phyloP scores from a whole-genome alignment of 2,113 vertebrate species.

The Deroptyus accipitrinus region DNA sequence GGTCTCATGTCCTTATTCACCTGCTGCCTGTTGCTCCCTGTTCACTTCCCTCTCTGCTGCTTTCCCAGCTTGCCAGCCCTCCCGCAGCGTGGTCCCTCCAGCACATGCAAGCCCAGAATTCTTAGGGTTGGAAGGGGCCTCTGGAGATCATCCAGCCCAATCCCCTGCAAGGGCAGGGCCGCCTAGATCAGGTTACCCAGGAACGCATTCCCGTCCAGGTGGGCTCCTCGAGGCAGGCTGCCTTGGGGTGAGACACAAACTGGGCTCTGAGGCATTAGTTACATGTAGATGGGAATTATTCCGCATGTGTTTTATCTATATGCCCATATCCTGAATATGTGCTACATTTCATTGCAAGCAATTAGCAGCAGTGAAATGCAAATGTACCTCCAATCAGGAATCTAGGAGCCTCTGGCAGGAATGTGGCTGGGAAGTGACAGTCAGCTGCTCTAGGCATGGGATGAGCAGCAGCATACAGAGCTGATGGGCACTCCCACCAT shows the following conservation, averaged over 20 bases:
- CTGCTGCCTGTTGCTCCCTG: background rate
- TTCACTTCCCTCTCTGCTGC: background rate
- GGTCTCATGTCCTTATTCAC: background rate
- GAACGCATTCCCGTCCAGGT: background rate
- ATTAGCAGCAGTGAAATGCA: background rate
- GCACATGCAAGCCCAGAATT: background rate
- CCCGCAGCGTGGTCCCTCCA: background rate
- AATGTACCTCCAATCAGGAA: background rate
- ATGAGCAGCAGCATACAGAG: background rate
- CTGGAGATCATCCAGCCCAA: background rate
- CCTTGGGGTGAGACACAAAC: background rate
- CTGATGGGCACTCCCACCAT: background rate
- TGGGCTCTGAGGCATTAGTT: background rate
- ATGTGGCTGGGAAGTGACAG: background rate
- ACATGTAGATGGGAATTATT: background rate
- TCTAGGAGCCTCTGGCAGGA: background rate
- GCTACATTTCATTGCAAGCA: background rate
- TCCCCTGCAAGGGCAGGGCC: background rate
- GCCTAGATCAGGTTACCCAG: background rate
- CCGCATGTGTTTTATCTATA: background rate
- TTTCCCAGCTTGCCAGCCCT: background rate
- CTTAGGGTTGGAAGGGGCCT: background rate
- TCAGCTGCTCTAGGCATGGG: accelerated
- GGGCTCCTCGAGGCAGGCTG: background rate
- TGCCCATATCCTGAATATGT: background rate